Base-by-base conservation (phyloP, 2,888 invertebrate species). In the Hyposoter didymator region DNA sequence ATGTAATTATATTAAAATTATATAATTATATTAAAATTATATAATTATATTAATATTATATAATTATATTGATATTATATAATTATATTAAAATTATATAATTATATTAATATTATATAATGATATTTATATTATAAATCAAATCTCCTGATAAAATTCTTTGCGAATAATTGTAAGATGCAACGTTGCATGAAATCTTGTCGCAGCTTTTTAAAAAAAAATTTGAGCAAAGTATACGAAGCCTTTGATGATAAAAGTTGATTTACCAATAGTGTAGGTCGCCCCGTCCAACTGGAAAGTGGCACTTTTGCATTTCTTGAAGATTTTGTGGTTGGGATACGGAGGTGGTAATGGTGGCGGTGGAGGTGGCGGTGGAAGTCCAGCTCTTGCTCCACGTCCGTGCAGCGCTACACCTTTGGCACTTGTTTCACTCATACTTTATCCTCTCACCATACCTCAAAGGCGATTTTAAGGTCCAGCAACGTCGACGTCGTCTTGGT, bases 201-300 rank as follows among this genome's bases (percentile, higher is more conserved):
- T 49, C 17, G 47, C 28, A 28, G 28, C 12, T 12, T 5, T 49
- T 5, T 14, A 49, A 49, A 6, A n/a, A n/a, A 49, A 5, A 6
- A 49, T 17, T 49, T 49, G 14, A 14, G n/a, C 47, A 17, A 17
- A 49, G 17, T 17, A n/a, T 49, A 17, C 4, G 47, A n/a, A 1
- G 47, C n/a, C 17, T 49, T 49, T 49, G 47, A 49, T 49, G 5
- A 49, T 49, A 5, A 49, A 49, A 49, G 47, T 49, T 49, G 17
- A 49, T 95, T 95, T 95, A 97, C 97, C 97, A 94, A 97, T 97
- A 88, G 97, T 97, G 92, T 97, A 97, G 88, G 97, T 97, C 89
- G 97, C 97, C 93, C 97, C 97, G 94, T 97, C 97, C 94, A 97
- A 96, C 91, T 97, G 97, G 94, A 97, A 97, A 86, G 97, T 97